Evolutionary conservation across 2,113 vertebrate genomes (phyloP).

Genomic region (Elephas maximus): DNA sequence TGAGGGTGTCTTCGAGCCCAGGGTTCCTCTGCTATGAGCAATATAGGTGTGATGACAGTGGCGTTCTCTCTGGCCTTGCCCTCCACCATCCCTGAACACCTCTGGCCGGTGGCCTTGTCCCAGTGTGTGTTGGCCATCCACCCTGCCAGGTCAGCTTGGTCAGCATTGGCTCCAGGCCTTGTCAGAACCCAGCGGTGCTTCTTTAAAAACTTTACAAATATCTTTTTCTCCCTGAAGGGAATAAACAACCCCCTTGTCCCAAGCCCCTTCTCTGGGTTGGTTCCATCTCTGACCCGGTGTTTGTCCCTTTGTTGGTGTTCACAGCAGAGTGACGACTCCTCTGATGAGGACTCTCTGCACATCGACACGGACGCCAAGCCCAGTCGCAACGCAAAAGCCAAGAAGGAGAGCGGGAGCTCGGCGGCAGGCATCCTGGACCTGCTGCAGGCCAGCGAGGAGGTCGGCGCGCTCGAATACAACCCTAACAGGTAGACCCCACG

Average conservation of each 20-base stretch:
- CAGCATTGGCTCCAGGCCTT: not conserved
- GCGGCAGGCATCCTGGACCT: constrained; percentile 96
- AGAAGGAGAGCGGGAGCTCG: constrained; percentile 94
- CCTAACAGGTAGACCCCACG: constrained; percentile 93
- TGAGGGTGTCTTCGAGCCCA: not conserved
- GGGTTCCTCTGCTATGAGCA: not conserved
- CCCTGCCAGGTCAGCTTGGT: not conserved
- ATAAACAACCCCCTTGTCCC: not conserved
- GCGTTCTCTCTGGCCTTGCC: not conserved
- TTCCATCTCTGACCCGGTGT: not conserved
- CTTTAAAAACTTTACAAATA: not conserved
- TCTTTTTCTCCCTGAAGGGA: not conserved
- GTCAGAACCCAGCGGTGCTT: not conserved
- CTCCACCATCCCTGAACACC: not conserved
- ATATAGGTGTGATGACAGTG: not conserved
- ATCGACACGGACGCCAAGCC: constrained; percentile 96
- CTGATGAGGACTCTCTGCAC: constrained; percentile 97
- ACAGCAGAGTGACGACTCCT: constrained; percentile 93
- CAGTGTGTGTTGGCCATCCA: not conserved
- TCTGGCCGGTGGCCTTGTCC: not conserved
- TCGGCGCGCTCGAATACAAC: constrained; percentile 97
- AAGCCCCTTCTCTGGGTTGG: not conserved
- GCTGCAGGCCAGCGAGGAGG: constrained; percentile 99
- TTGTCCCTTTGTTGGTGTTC: constrained; percentile 25
- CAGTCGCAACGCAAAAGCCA: constrained; percentile 94